phyloP scores from a whole-genome alignment of 2,797 vertebrate genomes.

The Spinus olivaceus region DNA sequence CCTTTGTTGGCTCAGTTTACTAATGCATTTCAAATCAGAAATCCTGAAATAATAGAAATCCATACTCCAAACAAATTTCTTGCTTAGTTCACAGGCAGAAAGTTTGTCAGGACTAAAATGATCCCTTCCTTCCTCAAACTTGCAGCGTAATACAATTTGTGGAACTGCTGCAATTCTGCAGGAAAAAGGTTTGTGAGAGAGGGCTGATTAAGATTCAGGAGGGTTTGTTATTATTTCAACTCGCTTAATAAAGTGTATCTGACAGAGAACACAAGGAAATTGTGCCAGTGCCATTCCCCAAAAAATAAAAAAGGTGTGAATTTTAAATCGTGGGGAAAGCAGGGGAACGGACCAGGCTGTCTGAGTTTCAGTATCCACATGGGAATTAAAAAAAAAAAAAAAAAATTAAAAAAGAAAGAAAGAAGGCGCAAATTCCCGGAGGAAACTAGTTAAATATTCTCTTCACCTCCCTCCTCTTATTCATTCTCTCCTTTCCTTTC shows the following conservation, averaged over 20 bases:
- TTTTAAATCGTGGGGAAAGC: not conserved
- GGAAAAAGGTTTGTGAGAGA: fast-evolving
- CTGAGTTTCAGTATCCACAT: not conserved
- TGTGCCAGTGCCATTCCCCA: not conserved
- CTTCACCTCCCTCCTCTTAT: not conserved
- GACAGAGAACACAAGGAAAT: not conserved
- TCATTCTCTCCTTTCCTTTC: conserved; percentile 1
- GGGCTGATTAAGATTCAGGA: fast-evolving
- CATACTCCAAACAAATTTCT: fast-evolving
- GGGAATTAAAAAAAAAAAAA: not conserved
- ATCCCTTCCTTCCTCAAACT: not conserved
- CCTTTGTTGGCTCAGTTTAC: not conserved
- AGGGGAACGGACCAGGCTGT: not conserved
- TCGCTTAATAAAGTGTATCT: not conserved
- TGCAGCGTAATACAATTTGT: not conserved
- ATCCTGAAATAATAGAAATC: not conserved
- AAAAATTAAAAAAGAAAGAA: not conserved
- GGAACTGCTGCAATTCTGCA: fast-evolving
- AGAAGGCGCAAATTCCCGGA: not conserved
- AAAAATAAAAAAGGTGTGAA: not conserved
- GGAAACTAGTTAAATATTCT: conserved; percentile 23
- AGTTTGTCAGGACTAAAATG: not conserved
- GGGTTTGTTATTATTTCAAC: not conserved
- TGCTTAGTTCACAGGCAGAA: not conserved
- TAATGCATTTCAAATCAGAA: not conserved